phyloP scores from a whole-genome alignment of 2,113 vertebrate genomes.

The Catharus minimus region DNA sequence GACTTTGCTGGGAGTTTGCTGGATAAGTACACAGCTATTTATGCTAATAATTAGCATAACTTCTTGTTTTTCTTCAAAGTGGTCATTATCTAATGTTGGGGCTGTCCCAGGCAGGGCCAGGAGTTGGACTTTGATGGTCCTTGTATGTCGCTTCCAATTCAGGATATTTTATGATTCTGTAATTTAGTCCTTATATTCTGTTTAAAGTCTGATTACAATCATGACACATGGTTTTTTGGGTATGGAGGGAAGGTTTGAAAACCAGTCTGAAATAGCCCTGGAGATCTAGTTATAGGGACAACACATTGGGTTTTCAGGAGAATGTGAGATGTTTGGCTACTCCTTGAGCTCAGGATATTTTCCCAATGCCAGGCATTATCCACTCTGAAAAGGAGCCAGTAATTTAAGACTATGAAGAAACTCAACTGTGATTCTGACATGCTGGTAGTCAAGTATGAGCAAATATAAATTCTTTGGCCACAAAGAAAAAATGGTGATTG shows the following conservation, averaged over 20 bases:
- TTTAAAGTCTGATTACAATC: background rate
- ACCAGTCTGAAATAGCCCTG: slow-evolving; percentile 65
- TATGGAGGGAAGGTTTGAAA: slow-evolving; percentile 59
- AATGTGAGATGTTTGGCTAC: slow-evolving; percentile 64
- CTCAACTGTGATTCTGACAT: slow-evolving; percentile 57
- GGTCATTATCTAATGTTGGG: background rate
- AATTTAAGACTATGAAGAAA: slow-evolving; percentile 41
- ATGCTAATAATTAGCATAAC: background rate
- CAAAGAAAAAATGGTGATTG: background rate
- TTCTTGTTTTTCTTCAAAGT: background rate
- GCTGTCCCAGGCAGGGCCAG: background rate
- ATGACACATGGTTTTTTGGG: background rate
- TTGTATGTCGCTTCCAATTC: background rate
- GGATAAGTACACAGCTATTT: background rate
- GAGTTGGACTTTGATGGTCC: background rate
- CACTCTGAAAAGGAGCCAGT: background rate
- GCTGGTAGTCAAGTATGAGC: background rate
- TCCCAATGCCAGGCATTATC: slow-evolving; percentile 43
- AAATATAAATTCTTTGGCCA: slow-evolving; percentile 8
- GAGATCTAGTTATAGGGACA: slow-evolving; percentile 66
- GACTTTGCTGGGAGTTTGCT: background rate
- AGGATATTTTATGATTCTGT: background rate
- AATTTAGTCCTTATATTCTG: background rate
- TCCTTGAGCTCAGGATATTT: slow-evolving; percentile 52
- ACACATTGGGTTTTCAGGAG: slow-evolving; percentile 69